Evolutionary conservation across 1,140 invertebrate species (phyloP), one percentile per base, ranked within the genome.

Genomic region (Calliphora vicina): DNA sequence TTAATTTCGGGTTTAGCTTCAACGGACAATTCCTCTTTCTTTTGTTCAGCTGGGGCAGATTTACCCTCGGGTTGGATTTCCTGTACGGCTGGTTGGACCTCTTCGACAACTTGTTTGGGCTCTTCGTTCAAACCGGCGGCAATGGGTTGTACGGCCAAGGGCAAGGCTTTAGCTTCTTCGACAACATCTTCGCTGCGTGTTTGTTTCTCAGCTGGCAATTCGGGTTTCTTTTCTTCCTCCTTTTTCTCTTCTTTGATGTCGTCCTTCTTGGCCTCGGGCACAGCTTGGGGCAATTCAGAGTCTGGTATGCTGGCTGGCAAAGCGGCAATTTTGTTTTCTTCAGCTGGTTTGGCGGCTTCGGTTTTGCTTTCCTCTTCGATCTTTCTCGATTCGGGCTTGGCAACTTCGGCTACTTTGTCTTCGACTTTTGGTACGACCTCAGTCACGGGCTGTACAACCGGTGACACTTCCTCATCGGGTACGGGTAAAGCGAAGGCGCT

Each of bases 381-480:
- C 73, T 85, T 84, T n/a, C 83, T 80, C 29, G 83, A 42, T 83
- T 87, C 85, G 27, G 85, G 45, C 78, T 67, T 67, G 71, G 27
- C 25, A 67, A 83, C 71, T 29, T 27, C 80, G 42, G 73, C 80
- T 43, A 80, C 29, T 43, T 84, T 82, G 10, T 84, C 83, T 20
- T 76, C 71, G n/a, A 72, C 25, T 45, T 81, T 82, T 82, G 78
- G 80, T 45, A 80, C 27, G 23, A 84, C 85, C 0, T 61, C 74
- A 61, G 57, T 80, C 86, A 82, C 84, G 25, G 81, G 83, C 20
- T 76, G 73, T 23, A 78, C 74, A 13, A 87, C 86, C 72, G 86
- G 86, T 27, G 84, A 83, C 4, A 87, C 87, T 78, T 87, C 87
- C 83, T 87, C 87, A 72, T 87, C 87, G 61, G 87, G 87, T 13